Percentiles rank a stretch among this genome's conserved stretches.
Evolutionary conservation across 2,888 invertebrate genomes (phyloP).

Genomic region (Folsomia manolachei): DNA sequence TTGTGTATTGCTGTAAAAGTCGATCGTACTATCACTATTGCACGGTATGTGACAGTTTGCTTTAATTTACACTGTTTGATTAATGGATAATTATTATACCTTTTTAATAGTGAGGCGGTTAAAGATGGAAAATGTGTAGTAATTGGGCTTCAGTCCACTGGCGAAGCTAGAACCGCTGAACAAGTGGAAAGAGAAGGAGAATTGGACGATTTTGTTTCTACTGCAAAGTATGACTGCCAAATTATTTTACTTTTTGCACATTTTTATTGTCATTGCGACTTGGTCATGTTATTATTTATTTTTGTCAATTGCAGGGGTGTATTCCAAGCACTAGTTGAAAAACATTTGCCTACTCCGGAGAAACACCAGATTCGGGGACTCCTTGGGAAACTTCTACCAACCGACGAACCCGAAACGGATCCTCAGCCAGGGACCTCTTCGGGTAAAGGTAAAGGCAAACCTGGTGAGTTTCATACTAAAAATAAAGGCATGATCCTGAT

Average conservation of each 20-base stretch:
- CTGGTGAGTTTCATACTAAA: too few species aligned
- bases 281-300: slow-evolving; percentile 67
- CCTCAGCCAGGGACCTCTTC: too few species aligned
- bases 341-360: too few species aligned
- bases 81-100: not conserved
- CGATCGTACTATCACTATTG: slow-evolving; percentile 58
- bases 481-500: too few species aligned
- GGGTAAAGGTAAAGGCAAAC: too few species aligned
- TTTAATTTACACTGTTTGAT: not conserved
- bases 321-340: slow-evolving; percentile 91
- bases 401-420: not conserved
- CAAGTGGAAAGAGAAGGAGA: slow-evolving; percentile 96
- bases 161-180: slow-evolving; percentile 95
- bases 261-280: not conserved
- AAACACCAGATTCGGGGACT: too few species aligned
- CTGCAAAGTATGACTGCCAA: slow-evolving; percentile 60
- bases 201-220: slow-evolving; percentile 94
- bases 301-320: slow-evolving; percentile 69
- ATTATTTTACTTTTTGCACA: not conserved
- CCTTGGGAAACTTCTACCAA: too few species aligned
- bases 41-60: slow-evolving; percentile 54
- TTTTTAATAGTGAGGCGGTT: slow-evolving; percentile 37
- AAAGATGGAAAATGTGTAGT: slow-evolving; percentile 90
- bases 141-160: slow-evolving; percentile 97
- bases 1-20: slow-evolving; percentile 97